phyloP scores from a whole-genome alignment of 2,797 vertebrate species.

The Malacoraja senta region DNA sequence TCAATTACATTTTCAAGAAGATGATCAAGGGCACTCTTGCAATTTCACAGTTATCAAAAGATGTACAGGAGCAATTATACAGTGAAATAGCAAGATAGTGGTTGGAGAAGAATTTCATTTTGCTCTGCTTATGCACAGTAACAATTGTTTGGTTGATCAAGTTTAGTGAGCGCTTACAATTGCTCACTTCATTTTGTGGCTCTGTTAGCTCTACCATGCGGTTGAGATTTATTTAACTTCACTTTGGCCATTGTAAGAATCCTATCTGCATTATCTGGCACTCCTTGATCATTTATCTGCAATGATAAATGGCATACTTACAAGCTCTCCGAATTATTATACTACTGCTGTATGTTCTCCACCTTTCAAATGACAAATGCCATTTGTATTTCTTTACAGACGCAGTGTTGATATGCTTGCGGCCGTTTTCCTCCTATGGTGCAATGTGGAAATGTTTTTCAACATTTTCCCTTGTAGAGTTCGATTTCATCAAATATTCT shows the following conservation, averaged over 20 bases:
- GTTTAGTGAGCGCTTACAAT: background rate
- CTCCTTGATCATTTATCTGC: background rate
- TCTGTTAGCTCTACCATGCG: background rate
- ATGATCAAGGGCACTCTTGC: background rate
- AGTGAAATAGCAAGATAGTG: background rate
- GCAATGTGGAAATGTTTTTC: background rate
- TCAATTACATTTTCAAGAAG: background rate
- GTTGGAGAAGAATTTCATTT: background rate
- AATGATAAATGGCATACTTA: background rate
- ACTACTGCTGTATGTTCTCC: background rate
- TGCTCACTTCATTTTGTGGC: background rate
- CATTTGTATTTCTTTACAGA: background rate
- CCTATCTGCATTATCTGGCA: background rate
- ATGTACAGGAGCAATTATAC: background rate
- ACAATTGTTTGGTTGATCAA: background rate
- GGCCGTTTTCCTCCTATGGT: background rate
- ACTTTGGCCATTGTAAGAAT: background rate
- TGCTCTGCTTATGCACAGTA: background rate
- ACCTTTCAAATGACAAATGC: background rate
- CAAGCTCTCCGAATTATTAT: background rate
- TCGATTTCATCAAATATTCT: background rate
- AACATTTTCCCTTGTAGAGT: background rate
- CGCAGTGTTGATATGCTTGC: background rate
- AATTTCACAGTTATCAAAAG: background rate
- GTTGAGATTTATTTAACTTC: background rate